A percentile compares a stretch with the other conserved stretches of the same genome.
Conservation (phyloP, 2,888 invertebrate genomes). For the Sesamia inferens region DNA sequence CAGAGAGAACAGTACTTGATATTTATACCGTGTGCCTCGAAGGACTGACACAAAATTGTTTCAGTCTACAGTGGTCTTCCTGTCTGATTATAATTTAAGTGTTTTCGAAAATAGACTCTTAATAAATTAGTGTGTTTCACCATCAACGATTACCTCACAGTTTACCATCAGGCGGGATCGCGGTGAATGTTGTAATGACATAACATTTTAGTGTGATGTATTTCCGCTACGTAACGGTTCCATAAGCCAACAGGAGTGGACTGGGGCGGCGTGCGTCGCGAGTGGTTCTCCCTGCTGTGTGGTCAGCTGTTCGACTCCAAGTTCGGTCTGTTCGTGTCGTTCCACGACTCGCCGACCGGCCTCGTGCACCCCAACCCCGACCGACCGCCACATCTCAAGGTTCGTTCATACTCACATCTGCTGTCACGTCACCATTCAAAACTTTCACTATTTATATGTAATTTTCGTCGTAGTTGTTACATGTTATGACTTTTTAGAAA, state of each 20-base stretch:
- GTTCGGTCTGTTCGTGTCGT: constrained; percentile 95
- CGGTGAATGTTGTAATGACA: too few relatives aligned
- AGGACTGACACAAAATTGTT: too few relatives aligned
- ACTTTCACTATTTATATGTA: neutral
- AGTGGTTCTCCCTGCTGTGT: constrained; percentile 98
- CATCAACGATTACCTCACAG: too few relatives aligned
- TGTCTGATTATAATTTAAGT: too few relatives aligned
- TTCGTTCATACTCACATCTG: neutral
- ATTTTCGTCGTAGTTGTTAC: too few relatives aligned
- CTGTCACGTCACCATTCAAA: neutral
- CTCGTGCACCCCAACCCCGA: constrained; percentile 54
- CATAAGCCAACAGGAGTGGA: constrained; percentile 93
- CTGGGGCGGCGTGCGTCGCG: constrained; percentile 97
- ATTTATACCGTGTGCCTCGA: too few relatives aligned
- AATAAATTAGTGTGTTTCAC: too few relatives aligned
- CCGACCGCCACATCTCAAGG: constrained; percentile 23
- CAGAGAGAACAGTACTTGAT: too few relatives aligned
- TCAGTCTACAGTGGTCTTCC: too few relatives aligned
- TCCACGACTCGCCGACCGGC: constrained; percentile 96
- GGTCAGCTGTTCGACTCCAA: constrained; percentile 96
- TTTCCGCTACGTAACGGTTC: neutral
- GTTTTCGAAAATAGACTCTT: too few relatives aligned
- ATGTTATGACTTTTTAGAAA: too few relatives aligned
- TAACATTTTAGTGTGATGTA: neutral
- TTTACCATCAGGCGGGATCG: too few relatives aligned